These are phyloP conservation scores for Capreolus pygargus DNA, from an alignment of 2,113 vertebrate genomes.

Conservation along the genomic window DNA sequence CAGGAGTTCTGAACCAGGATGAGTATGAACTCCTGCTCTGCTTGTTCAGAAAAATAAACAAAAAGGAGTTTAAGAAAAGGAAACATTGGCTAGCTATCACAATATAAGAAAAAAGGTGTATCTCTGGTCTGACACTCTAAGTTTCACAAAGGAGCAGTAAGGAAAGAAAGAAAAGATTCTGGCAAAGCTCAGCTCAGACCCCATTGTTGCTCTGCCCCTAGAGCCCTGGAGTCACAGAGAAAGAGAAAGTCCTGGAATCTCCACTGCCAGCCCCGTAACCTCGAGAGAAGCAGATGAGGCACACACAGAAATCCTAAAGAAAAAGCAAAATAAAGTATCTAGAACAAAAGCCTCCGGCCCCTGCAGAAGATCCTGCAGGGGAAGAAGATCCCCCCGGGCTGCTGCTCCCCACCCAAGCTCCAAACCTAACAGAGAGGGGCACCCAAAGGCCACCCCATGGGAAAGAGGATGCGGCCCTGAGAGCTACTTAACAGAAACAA, in stretches of 20 bases:
- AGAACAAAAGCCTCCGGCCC: background rate
- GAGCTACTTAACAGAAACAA: background rate
- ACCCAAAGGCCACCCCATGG: background rate
- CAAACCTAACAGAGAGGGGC: background rate
- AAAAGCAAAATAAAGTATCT: background rate
- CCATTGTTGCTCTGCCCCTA: background rate
- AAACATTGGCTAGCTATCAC: background rate
- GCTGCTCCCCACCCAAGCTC: background rate
- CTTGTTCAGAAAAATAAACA: background rate
- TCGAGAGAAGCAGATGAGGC: background rate
- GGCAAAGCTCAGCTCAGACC: background rate
- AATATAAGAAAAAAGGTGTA: background rate
- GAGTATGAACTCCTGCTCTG: constrained; percentile 35
- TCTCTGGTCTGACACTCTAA: background rate
- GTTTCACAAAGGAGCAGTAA: background rate
- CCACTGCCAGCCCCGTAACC: background rate
- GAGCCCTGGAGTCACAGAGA: background rate
- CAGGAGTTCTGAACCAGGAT: constrained; percentile 38
- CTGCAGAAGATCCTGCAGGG: background rate
- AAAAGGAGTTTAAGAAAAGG: background rate
- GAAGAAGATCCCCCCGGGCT: background rate
- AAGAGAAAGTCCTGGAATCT: background rate
- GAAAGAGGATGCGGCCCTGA: background rate
- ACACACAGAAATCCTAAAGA: background rate
- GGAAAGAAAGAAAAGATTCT: background rate